A percentile compares a stretch with the other conserved stretches of the same genome.
Conservation (phyloP, 2,888 invertebrate genomes). For the Xiphydria camelus region DNA sequence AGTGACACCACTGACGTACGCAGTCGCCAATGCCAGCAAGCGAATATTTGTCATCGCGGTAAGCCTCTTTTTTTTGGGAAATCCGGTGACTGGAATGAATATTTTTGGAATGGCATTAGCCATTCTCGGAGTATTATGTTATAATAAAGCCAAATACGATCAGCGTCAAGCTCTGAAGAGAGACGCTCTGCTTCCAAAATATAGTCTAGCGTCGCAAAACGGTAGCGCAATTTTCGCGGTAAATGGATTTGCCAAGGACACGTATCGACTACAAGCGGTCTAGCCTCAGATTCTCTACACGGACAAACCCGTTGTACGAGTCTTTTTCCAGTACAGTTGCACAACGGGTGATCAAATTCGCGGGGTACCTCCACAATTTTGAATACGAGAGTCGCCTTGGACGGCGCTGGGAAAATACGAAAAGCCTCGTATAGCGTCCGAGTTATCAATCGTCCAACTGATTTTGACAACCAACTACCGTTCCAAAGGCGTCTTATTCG, state of each 20-base stretch:
- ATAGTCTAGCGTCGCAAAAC: slow-evolving; percentile 31
- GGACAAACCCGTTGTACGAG: not conserved
- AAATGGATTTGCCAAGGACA: slow-evolving; percentile 41
- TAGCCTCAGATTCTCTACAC: slow-evolving; percentile 32
- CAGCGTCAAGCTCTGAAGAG: slow-evolving; percentile 62
- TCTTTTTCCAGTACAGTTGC: no score
- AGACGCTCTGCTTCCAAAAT: slow-evolving; percentile 61
- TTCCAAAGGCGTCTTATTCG: no score
- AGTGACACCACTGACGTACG: slow-evolving; percentile 93
- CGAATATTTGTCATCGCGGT: slow-evolving; percentile 88
- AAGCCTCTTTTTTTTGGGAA: slow-evolving; percentile 83
- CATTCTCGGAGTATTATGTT: slow-evolving; percentile 84
- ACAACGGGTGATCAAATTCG: no score
- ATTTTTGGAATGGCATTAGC: slow-evolving; percentile 89
- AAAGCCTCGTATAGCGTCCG: no score
- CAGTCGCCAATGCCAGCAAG: slow-evolving; percentile 94
- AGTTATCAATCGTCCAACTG: no score
- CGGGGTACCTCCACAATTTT: no score
- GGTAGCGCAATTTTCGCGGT: slow-evolving; percentile 35
- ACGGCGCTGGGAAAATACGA: no score
- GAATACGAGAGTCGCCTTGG: no score
- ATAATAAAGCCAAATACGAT: slow-evolving; percentile 84
- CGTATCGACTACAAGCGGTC: slow-evolving; percentile 38
- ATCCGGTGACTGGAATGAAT: slow-evolving; percentile 88
- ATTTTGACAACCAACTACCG: no score